Conservation (phyloP, 2,113 vertebrate genomes). For the Cynoglossus semilaevis region DNA sequence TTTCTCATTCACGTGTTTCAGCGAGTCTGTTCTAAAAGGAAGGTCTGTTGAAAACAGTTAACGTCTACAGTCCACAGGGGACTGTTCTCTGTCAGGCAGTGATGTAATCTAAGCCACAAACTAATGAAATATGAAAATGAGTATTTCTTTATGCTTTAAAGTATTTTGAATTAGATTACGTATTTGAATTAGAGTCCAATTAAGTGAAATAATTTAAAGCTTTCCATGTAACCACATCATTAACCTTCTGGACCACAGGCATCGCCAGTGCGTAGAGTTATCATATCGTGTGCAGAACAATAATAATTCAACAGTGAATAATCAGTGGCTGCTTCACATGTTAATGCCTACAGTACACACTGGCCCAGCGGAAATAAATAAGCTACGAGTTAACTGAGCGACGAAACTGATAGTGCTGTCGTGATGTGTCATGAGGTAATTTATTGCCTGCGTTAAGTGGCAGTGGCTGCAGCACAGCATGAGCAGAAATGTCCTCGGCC, state of each 20-base stretch:
- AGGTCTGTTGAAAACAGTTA: constrained; percentile 60
- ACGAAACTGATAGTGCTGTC: constrained; percentile 47
- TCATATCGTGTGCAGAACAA: constrained; percentile 39
- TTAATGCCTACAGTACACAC: constrained; percentile 62
- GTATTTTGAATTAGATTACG: constrained; percentile 35
- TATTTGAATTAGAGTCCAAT: constrained; percentile 45
- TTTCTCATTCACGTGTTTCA: constrained; percentile 67
- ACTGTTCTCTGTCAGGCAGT: constrained; percentile 50
- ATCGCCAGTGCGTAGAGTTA: constrained; percentile 13
- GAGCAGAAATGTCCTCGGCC: constrained; percentile 33
- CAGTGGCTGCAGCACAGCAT: constrained; percentile 19
- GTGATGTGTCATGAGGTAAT: constrained; percentile 52
- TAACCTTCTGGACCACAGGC: constrained; percentile 7
- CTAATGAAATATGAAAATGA: constrained; percentile 51
- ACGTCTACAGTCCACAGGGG: constrained; percentile 50
- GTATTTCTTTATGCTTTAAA: constrained; percentile 19
- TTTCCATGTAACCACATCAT: constrained; percentile 41
- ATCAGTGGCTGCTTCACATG: constrained; percentile 62
- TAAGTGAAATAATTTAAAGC: constrained; percentile 32
- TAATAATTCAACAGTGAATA: constrained; percentile 41
- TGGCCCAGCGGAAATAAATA: constrained; percentile 59
- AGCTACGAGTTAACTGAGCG: constrained; percentile 69
- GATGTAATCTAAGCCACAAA: constrained; percentile 56
- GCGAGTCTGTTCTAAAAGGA: constrained; percentile 55
- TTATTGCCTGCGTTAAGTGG: constrained; percentile 28